Percentiles rank a stretch among this genome's conserved stretches.
These are phyloP conservation scores for Lithophane semibrunnea DNA, from an alignment of 2,888 invertebrate species.

Conservation along the genomic window DNA sequence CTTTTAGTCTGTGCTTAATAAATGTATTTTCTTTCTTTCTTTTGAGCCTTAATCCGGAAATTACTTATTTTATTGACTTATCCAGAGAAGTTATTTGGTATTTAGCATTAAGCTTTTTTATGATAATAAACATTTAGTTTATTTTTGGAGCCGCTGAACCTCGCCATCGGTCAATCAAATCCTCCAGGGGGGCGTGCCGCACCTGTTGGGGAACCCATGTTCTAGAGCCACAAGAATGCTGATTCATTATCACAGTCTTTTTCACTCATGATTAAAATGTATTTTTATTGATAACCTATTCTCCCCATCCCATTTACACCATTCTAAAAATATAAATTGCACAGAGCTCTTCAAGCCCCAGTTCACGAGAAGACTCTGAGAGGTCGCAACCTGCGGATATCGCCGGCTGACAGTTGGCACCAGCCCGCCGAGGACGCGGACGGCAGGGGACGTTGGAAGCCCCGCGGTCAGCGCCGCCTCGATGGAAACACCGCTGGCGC, in stretches of 20 bases:
- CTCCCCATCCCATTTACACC: neutral
- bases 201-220: neutral
- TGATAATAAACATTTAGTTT: neutral
- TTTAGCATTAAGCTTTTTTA: neutral
- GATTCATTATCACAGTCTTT: neutral
- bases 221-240: neutral
- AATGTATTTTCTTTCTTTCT: neutral
- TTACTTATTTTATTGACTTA: no score
- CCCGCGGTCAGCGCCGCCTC: conserved; percentile 58
- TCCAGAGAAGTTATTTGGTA: neutral
- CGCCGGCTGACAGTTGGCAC: conserved; percentile 92
- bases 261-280: neutral
- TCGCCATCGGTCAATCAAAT: neutral
- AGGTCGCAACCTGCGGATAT: conserved; percentile 85
- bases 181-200: no score
- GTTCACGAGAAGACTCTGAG: conserved; percentile 79
- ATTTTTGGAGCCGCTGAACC: neutral
- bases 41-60: neutral
- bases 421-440: conserved; percentile 88
- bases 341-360: conserved; percentile 84
- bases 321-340: neutral
- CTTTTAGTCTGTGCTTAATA: no score
- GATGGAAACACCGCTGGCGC: conserved; percentile 31
- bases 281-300: neutral
- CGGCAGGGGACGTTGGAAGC: conserved; percentile 81